phyloP scores from a whole-genome alignment of 2,113 vertebrate genomes.

The Empidonax alnorum region DNA sequence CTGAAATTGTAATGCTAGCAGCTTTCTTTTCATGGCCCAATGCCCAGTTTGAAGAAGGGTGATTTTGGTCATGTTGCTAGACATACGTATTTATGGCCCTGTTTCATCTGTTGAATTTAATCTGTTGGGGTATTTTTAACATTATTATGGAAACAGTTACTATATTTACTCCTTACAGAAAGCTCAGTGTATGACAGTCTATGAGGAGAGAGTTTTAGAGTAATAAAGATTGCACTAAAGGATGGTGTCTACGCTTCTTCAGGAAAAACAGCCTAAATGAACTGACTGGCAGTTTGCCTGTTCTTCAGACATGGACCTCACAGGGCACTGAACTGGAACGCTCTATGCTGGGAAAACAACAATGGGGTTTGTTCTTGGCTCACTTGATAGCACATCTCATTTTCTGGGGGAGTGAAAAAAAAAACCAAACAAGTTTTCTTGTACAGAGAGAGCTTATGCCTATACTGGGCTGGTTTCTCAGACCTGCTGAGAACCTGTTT shows the following conservation, averaged over 20 bases:
- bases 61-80: constrained; percentile 57
- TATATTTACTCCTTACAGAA: constrained; percentile 53
- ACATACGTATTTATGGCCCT: constrained; percentile 46
- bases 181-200: neutral
- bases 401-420: neutral
- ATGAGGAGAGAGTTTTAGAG: neutral
- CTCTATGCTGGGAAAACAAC: neutral
- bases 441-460: neutral
- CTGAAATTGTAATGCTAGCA: neutral
- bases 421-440: neutral
- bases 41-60: constrained; percentile 57
- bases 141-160: constrained; percentile 67
- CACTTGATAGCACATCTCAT: constrained; percentile 10
- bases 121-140: constrained; percentile 52
- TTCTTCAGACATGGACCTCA: neutral
- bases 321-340: constrained; percentile 5
- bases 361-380: neutral
- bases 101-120: constrained; percentile 48
- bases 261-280: neutral
- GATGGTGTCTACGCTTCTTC: neutral
- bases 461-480: neutral
- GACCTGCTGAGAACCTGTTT: neutral
- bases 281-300: constrained; percentile 16
- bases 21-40: constrained; percentile 22
- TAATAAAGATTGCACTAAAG: neutral